Evolutionary conservation across 2,113 vertebrate species (phyloP), one percentile per base, ranked within the genome.

Genomic region (Myrmecobius fasciatus): DNA sequence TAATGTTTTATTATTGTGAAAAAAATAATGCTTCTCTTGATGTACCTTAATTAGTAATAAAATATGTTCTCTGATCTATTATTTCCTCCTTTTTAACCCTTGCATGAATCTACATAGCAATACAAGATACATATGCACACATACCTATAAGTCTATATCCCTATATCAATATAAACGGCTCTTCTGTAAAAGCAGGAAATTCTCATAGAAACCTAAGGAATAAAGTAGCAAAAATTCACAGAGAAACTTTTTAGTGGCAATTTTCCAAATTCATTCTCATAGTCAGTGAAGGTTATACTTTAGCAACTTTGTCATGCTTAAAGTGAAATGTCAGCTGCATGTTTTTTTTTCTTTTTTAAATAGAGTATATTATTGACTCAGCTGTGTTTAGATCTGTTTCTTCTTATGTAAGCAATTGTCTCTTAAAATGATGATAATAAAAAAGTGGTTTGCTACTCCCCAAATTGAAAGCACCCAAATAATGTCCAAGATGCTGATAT

Each of bases 321-420:
- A 98, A 97, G 96, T 97, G 97, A 95, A 95, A 96, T 97, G 97
- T 99, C 98, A 99, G 98, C 98, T 98, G 97, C 97, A 92, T 97
- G 48, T 51, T 51, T 98, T 93, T n/a, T 89, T 83, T 49, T 94
- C 98, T 93, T n/a, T 89, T 89, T 52, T 94, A 96, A 67, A 95
- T 90, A 94, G 54, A 97, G 93, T 75, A 92, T 97, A 96, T 89
- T 98, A 98, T 99, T 98, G 98, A 97, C 98, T 98, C 98, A 98
- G 98, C 98, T 98, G 98, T 98, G 97, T 97, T 91, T 96, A 25
- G 91, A 95, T 96, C 95, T 94, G 94, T 91, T 97, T 94, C 95
- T 96, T 95, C 53, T 93, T 94, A 96, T 93, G 96, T 89, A 97
- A 98, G 94, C 95, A 97, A 97, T 96, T 97, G 94, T 95, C 46